Base-by-base conservation (phyloP, 2,113 vertebrate genomes). In the Epinephelus fuscoguttatus region DNA sequence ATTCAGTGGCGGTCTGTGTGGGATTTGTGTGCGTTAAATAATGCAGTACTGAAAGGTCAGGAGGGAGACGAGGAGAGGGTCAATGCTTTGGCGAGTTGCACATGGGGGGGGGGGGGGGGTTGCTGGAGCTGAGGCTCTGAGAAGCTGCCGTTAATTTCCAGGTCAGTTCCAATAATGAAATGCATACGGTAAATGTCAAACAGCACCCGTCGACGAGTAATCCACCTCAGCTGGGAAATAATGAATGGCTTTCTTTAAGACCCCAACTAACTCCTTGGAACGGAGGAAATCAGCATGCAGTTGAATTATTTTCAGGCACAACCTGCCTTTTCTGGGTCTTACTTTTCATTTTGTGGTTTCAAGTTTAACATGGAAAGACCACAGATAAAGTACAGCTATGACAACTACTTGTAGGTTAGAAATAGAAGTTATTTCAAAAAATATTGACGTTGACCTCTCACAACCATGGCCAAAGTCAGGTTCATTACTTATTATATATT, bases 121-220 rank as follows among this genome's bases (percentile, higher is more conserved):
- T 7, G 75, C 62, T 78, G 90, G 82, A 88, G 86, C 88, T 12
- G 61, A 77, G 68, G 81, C 90, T 77, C 77, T 0, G 15, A 84
- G 89, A 92, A 81, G 90, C 85, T 77, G 89, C 85, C 82, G 89
- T 94, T 95, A 95, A 96, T 96, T 95, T 94, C 92, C 94, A 95
- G 95, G 94, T 96, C 95, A 95, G 89, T 93, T 94, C 89, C 92
- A 95, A 96, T 95, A 95, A 95, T 95, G 95, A 95, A 95, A 96
- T 94, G 93, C 95, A 94, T 94, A 94, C 88, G 94, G 95, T 95
- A 95, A 96, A 96, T 95, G 95, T 96, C 95, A 95, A 95, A 93
- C 90, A 93, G 88, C 87, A 88, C 84, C 93, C 85, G 92, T 78
- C 84, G 75, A 87, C 68, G 53, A 89, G 93, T 94, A 95, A 94